A percentile compares a stretch with the other conserved stretches of the same genome.
phyloP scores from a whole-genome alignment of 1,140 invertebrate species.

The Ceratina japonica region DNA sequence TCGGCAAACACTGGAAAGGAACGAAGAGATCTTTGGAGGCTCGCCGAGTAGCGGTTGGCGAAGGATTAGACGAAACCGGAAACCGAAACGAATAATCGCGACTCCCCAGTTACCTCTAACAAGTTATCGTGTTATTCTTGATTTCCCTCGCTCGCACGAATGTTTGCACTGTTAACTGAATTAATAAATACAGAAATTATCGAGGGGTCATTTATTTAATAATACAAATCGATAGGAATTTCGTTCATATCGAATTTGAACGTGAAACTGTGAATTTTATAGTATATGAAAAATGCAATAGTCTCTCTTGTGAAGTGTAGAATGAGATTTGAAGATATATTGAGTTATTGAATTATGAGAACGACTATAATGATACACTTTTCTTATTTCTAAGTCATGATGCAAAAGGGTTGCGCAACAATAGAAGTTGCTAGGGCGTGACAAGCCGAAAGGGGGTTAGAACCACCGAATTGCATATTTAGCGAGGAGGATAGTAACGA shows the following conservation, averaged over 20 bases:
- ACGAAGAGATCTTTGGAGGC: slow-evolving; percentile 57
- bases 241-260: no score
- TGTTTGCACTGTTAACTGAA: no score
- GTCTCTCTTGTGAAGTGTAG: no score
- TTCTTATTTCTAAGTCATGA: background rate
- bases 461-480: slow-evolving; percentile 61
- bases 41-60: slow-evolving; percentile 32
- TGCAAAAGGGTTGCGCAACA: background rate
- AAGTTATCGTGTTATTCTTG: background rate
- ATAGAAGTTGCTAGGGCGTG: background rate
- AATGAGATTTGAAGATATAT: no score
- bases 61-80: slow-evolving; percentile 42
- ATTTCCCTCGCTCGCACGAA: background rate
- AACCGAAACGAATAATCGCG: slow-evolving; percentile 41
- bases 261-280: no score
- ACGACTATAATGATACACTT: background rate
- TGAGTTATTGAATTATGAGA: no score
- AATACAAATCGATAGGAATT: no score
- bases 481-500: slow-evolving; percentile 56
- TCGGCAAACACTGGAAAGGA: slow-evolving; percentile 59
- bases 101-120: slow-evolving; percentile 6
- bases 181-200: no score
- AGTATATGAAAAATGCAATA: no score
- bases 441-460: slow-evolving; percentile 21
- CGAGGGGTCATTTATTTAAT: no score